Conservation (phyloP, 2,797 vertebrate genomes). For the Carcharodon carcharias region DNA sequence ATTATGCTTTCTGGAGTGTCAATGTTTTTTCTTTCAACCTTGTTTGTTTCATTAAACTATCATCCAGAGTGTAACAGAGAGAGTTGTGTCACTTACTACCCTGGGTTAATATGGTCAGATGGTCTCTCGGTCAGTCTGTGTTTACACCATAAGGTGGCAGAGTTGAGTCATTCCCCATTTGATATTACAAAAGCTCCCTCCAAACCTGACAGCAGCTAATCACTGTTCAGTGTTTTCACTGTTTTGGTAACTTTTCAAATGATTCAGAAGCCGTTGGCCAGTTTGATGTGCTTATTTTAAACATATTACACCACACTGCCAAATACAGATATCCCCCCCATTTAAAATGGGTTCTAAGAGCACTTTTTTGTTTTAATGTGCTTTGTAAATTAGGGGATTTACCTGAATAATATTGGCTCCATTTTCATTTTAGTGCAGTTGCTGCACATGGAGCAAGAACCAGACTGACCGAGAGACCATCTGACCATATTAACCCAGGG, state of each 20-base stretch:
- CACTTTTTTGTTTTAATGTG: too few relatives aligned
- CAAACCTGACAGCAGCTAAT: background rate
- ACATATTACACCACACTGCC: too few relatives aligned
- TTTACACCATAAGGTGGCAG: background rate
- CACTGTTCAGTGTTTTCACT: background rate
- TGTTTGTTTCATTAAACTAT: background rate
- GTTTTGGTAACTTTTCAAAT: background rate
- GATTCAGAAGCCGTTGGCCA: background rate
- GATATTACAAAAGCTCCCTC: too few relatives aligned
- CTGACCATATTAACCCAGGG: background rate
- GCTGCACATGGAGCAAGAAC: too few relatives aligned
- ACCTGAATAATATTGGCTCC: too few relatives aligned
- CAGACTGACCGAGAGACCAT: background rate
- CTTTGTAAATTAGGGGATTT: too few relatives aligned
- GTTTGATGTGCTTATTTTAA: background rate
- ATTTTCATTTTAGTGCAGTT: too few relatives aligned
- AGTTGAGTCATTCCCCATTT: background rate
- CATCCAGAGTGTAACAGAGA: background rate
- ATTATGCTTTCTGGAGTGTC: background rate
- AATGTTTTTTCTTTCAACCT: background rate
- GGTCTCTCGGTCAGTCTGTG: background rate
- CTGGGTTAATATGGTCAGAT: background rate
- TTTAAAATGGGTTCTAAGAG: too few relatives aligned
- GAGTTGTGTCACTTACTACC: background rate
- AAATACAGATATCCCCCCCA: too few relatives aligned